phyloP scores from a whole-genome alignment of 1,140 invertebrate species.

The Arctopsyche grandis region DNA sequence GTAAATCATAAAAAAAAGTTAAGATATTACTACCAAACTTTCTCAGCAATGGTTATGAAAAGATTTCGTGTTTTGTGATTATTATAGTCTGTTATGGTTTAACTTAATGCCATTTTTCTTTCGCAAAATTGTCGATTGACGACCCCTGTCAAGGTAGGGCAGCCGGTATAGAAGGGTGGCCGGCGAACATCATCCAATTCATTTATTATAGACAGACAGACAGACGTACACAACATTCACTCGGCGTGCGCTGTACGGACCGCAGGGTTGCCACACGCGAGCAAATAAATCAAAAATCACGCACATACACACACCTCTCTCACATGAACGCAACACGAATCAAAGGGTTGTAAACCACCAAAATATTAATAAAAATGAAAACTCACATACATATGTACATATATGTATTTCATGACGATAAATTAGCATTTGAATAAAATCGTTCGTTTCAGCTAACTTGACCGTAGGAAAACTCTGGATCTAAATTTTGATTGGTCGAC shows the following conservation, averaged over 20 bases:
- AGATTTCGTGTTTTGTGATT: too few species aligned
- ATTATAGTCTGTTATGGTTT: too few species aligned
- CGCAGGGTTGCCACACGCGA: slow-evolving; percentile 41
- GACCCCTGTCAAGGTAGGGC: slow-evolving; percentile 34
- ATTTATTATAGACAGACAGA: slow-evolving; percentile 56
- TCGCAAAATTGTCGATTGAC: neutral
- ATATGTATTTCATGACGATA: neutral
- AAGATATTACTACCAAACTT: too few species aligned
- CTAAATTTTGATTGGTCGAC: too few species aligned
- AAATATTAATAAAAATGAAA: too few species aligned
- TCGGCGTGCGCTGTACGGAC: slow-evolving; percentile 44
- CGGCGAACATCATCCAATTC: slow-evolving; percentile 55
- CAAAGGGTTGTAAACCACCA: too few species aligned
- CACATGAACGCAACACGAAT: neutral
- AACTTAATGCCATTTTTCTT: too few species aligned
- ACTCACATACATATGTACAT: neutral
- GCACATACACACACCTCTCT: neutral
- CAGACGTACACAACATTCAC: slow-evolving; percentile 51
- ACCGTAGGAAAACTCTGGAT: too few species aligned
- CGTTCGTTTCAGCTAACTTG: too few species aligned
- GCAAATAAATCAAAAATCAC: slow-evolving; percentile 7
- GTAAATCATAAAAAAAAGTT: too few species aligned
- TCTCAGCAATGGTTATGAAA: too few species aligned
- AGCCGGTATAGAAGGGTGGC: slow-evolving; percentile 51
- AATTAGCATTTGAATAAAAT: too few species aligned